phyloP scores from a whole-genome alignment of 2,113 vertebrate genomes.

The Chionis minor region DNA sequence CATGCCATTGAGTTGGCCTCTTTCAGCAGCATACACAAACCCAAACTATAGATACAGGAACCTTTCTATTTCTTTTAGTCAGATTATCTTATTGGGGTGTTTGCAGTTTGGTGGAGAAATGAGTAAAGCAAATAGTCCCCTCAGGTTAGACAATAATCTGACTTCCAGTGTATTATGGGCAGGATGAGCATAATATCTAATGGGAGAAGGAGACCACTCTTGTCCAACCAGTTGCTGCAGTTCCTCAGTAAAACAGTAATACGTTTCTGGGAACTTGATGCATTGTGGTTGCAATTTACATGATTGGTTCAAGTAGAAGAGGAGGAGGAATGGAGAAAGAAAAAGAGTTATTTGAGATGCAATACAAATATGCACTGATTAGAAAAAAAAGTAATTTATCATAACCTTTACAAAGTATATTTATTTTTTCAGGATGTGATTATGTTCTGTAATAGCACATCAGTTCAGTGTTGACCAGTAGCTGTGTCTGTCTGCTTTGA shows the following conservation, averaged over 20 bases:
- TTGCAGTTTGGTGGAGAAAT: not conserved
- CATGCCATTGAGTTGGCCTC: not conserved
- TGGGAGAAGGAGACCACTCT: not conserved
- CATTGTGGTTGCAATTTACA: not conserved
- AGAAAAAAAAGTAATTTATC: not conserved
- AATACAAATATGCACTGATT: not conserved
- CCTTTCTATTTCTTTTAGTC: constrained; percentile 11
- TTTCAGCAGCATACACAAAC: not conserved
- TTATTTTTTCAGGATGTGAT: not conserved
- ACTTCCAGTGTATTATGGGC: not conserved
- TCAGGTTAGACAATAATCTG: not conserved
- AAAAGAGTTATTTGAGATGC: not conserved
- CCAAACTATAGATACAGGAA: not conserved
- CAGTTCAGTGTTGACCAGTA: not conserved
- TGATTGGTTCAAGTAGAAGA: not conserved
- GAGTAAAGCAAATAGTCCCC: not conserved
- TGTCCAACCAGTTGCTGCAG: not conserved
- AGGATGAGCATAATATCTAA: not conserved
- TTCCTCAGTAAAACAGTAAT: not conserved
- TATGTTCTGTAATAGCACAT: not conserved
- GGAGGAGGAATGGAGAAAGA: not conserved
- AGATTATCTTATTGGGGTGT: not conserved
- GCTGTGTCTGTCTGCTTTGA: not conserved
- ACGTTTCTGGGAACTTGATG: not conserved
- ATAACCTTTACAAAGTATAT: not conserved